Evolutionary conservation across 2,797 vertebrate genomes (phyloP).

Genomic region (Acanthurus lineatus): DNA sequence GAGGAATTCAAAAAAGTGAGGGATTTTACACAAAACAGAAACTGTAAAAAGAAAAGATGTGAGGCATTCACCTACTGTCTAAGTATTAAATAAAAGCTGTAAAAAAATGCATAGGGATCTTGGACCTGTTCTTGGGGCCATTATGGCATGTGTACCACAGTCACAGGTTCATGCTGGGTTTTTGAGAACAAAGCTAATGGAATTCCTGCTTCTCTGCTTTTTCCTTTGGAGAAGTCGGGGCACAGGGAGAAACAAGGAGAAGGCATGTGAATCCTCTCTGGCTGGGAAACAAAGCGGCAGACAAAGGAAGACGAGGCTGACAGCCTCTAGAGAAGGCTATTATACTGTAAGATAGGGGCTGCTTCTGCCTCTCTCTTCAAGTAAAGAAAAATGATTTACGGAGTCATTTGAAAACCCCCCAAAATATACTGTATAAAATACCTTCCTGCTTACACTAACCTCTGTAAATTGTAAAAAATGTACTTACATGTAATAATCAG

Average conservation of each 20-base stretch:
- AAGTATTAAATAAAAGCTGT: slow-evolving; percentile 50
- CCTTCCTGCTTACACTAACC: neutral
- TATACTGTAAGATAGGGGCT: slow-evolving; percentile 58
- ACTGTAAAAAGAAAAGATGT: slow-evolving; percentile 8
- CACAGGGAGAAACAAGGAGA: slow-evolving; percentile 61
- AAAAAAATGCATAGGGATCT: slow-evolving; percentile 27
- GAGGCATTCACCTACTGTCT: slow-evolving; percentile 42
- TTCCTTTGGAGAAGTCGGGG: slow-evolving; percentile 58
- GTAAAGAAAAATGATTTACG: slow-evolving; percentile 49
- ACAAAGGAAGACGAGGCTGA: slow-evolving; percentile 81
- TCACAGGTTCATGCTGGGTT: slow-evolving; percentile 60
- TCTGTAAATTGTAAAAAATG: slow-evolving; percentile 20
- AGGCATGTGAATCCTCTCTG: slow-evolving; percentile 76
- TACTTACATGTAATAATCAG: neutral
- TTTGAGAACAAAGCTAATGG: slow-evolving; percentile 70
- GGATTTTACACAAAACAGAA: slow-evolving; percentile 34
- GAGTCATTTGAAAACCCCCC: slow-evolving; percentile 26
- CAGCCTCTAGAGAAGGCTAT: slow-evolving; percentile 75
- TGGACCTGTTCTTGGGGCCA: slow-evolving; percentile 42
- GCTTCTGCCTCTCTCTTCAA: slow-evolving; percentile 44
- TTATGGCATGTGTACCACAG: slow-evolving; percentile 54
- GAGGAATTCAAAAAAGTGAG: slow-evolving; percentile 25
- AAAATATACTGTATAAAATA: slow-evolving; percentile 11
- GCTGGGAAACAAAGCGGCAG: slow-evolving; percentile 77
- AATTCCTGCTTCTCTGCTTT: slow-evolving; percentile 64